These are phyloP conservation scores for Drosophila ficusphila DNA, from an alignment of 1,140 invertebrate species.

Conservation along the genomic window DNA sequence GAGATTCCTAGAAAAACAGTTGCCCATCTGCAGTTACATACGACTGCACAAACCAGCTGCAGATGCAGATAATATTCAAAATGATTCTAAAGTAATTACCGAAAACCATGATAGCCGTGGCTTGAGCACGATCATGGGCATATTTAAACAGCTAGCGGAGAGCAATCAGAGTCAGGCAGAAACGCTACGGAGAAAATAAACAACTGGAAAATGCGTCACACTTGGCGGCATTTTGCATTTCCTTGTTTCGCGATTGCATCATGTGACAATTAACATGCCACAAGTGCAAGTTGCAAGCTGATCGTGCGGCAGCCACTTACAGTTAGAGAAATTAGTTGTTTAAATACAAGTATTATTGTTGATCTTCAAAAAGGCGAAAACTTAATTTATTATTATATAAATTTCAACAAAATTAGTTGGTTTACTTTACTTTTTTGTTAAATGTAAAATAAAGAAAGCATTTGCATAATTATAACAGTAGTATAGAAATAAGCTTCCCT, in stretches of 20 bases:
- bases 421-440: no score
- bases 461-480: no score
- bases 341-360: neutral
- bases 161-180: constrained; percentile 8
- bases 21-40: constrained; percentile 53
- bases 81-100: constrained; percentile 76
- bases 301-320: constrained; percentile 26
- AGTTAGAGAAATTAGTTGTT: constrained; percentile 3
- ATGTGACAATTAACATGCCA: constrained; percentile 77
- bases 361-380: neutral
- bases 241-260: constrained; percentile 78
- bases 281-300: constrained; percentile 59
- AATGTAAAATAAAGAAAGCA: no score
- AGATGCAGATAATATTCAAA: constrained; percentile 62
- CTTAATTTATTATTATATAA: neutral
- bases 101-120: constrained; percentile 50
- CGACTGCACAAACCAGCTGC: constrained; percentile 44
- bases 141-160: constrained; percentile 24
- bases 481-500: no score
- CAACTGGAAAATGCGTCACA: constrained; percentile 69
- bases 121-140: constrained; percentile 54
- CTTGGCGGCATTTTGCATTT: constrained; percentile 76
- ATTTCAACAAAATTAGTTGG: no score
- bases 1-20: constrained; percentile 44
- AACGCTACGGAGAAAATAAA: constrained; percentile 48